Evolutionary conservation across 2,888 invertebrate genomes (phyloP).

Genomic region (Phaonia tiefii): DNA sequence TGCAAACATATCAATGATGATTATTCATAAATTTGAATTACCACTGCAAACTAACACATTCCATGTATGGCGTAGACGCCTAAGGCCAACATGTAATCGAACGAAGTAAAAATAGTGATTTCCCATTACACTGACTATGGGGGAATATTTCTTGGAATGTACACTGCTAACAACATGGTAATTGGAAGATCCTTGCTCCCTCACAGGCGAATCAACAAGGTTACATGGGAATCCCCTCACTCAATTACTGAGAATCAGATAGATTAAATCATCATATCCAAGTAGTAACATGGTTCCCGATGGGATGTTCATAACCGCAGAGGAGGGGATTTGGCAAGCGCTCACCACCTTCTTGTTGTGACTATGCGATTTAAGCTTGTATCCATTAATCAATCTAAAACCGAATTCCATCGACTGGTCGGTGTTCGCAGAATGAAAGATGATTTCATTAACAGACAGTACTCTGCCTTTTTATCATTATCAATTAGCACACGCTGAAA

Average conservation of each 20-base stretch:
- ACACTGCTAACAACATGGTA: background rate
- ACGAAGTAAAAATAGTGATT: background rate
- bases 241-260: background rate
- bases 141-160: background rate
- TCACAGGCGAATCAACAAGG: background rate
- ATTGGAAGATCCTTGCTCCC: background rate
- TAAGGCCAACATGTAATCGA: too few species aligned
- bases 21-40: too few species aligned
- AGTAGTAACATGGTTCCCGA: background rate
- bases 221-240: constrained; percentile 6
- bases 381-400: background rate
- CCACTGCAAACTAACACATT: too few species aligned
- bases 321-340: too few species aligned
- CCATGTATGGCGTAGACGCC: too few species aligned
- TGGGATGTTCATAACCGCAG: too few species aligned
- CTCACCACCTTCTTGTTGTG: background rate
- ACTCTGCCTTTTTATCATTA: background rate
- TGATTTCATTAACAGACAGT: too few species aligned
- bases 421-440: too few species aligned
- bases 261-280: background rate
- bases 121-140: background rate
- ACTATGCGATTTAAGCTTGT: background rate
- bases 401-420: background rate
- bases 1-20: too few species aligned
- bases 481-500: too few species aligned